Base-by-base conservation (phyloP, 1,140 invertebrate species). In the Acyrthosiphon pisum region DNA sequence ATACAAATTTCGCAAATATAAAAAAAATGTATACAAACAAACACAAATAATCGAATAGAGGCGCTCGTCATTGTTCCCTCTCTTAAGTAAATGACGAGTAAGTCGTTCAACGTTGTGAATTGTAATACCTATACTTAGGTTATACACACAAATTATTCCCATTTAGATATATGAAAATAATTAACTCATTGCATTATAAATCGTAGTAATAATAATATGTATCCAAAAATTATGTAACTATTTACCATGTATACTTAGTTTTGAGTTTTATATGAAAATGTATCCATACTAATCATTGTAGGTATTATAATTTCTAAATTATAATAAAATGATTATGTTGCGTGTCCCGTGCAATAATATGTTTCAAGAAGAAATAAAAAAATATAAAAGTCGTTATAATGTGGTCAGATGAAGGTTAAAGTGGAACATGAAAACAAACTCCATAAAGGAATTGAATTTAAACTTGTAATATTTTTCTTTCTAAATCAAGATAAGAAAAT, bases 391-490 rank as follows among this genome's bases (percentile, higher is more conserved):
- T n/a, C 84, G 11, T 87, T 46, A 48, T 46, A 48, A 87, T 30
- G 30, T 83, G 81, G 44, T 44, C 26, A 48, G 41, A 46, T 44
- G 44, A 30, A 46, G 8, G 37, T 76, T 76, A 76, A 76, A 76
- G 60, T 76, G 30, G 37, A 23, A 83, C 37, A 37, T 46, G 23
- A 87, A 87, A 87, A 87, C 84, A 87, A 87, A 87, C 26, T 46
- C 14, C 41, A 48, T 87, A 87, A 87, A 87, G 44, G 41, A 87
- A 87, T 87, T 87, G 84, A 87, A 46, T 83, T 83, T 83, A 83
- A 83, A 83, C 81, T 87, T 44, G 84, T 87, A 30, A 87, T 87
- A 87, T 87, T 87, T 48, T 46, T 18, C 41, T 44, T 87, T 30
- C 48, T 87, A 87, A 87, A 87, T 87, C 26, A 87, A 83, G n/a